Percentiles rank a stretch among this genome's conserved stretches.
These are phyloP conservation scores for Hippasteria phrygiana DNA, from an alignment of 53 echinoderm and acorn worm genomes.

Conservation along the genomic window DNA sequence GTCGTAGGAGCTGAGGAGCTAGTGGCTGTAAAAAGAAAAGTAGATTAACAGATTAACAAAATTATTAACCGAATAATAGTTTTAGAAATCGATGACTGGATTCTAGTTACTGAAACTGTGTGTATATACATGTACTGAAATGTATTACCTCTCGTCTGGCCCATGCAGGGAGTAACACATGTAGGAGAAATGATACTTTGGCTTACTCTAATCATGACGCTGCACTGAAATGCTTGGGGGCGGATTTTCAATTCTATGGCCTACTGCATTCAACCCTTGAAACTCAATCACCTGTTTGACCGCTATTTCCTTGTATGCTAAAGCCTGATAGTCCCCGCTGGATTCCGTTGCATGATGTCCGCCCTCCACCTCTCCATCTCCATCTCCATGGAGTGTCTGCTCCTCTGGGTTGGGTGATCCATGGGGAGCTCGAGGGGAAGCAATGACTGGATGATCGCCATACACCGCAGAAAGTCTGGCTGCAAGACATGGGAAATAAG, in stretches of 20 bases:
- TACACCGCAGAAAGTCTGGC: slow-evolving; percentile 79
- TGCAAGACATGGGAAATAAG: slow-evolving; percentile 5
- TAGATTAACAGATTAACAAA: not conserved
- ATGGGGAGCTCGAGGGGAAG: slow-evolving; percentile 77
- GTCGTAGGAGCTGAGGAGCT: slow-evolving; percentile 74
- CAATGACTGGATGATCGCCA: slow-evolving; percentile 60
- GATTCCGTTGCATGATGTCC: slow-evolving; percentile 1
- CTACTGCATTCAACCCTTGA: not conserved
- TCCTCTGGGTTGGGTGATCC: slow-evolving; percentile 66
- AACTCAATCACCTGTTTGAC: slow-evolving; percentile 54
- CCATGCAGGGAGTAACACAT: no score
- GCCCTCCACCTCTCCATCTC: slow-evolving; percentile 32
- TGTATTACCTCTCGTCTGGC: no score
- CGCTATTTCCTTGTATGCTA: slow-evolving; percentile 34
- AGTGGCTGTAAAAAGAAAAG: slow-evolving; percentile 40
- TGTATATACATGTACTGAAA: no score
- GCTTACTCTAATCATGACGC: no score
- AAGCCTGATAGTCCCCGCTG: not conserved
- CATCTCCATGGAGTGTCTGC: slow-evolving; percentile 9
- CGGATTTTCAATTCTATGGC: no score
- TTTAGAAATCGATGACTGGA: no score
- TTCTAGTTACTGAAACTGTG: no score
- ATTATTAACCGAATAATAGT: no score
- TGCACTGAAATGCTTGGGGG: no score
- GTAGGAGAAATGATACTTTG: no score